Conservation (phyloP, 2,888 invertebrate genomes). For the Trichopoda pennipes region DNA sequence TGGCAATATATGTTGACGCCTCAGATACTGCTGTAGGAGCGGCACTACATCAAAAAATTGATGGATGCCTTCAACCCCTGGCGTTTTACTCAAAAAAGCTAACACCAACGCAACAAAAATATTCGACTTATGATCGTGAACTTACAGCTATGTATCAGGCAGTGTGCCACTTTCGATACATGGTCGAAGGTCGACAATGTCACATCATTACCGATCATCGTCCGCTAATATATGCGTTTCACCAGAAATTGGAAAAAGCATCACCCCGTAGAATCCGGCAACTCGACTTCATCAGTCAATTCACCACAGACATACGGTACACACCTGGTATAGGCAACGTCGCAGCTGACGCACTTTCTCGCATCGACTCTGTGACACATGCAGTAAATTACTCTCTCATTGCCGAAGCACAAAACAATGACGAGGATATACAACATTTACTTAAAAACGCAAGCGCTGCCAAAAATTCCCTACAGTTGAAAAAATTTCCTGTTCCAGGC, state of each 20-base stretch:
- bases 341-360: too few species aligned
- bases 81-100: slow-evolving; percentile 19
- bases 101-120: slow-evolving; percentile 16
- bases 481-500: background rate
- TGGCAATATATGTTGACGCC: slow-evolving; percentile 54
- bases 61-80: slow-evolving; percentile 28
- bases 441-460: slow-evolving; percentile 18
- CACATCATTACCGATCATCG: slow-evolving; percentile 10
- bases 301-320: slow-evolving; percentile 6
- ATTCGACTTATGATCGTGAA: slow-evolving; percentile 66
- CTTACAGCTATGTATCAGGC: background rate
- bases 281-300: background rate
- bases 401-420: too few species aligned
- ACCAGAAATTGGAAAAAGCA: background rate
- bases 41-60: slow-evolving; percentile 50
- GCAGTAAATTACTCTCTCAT: too few species aligned
- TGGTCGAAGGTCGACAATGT: slow-evolving; percentile 7
- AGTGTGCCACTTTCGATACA: slow-evolving; percentile 23
- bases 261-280: background rate
- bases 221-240: background rate
- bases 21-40: slow-evolving; percentile 45
- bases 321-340: too few species aligned
- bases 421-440: background rate
- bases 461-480: too few species aligned
- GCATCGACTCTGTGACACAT: too few species aligned